Evolutionary conservation across 2,888 invertebrate genomes (phyloP), one percentile per base, ranked within the genome.

Genomic region (Pegoplata infirma): DNA sequence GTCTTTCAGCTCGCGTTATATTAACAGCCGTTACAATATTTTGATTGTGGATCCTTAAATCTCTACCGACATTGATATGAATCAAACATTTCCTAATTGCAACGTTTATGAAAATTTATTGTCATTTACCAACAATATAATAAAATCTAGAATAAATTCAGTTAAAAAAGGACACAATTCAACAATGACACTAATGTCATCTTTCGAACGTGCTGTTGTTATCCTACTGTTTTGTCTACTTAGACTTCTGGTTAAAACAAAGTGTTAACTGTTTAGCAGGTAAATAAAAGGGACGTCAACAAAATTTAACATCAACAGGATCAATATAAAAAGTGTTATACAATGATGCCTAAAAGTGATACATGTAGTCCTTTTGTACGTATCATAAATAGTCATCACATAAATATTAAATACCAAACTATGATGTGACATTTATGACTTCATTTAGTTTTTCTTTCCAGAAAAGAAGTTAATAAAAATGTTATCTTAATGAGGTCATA

Each of bases 311-410:
- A 69, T 32, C 44, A 21, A 61, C 36, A 19, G 32, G 14, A 44
- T n/a, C n/a, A 47, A 10, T 49, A 61, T 16, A 17, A 21, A 63
- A 58, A 23, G 44, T 53, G 40, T 61, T 47, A 46, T 21, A 7
- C 10, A 23, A 55, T 23, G 66, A 25, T 47, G 8, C 19, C 59
- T 12, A 44, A 17, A 28, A 23, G 1, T 80, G 81, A 80, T 78
- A 47, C 6, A 7, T 7, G 47, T 3, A 25, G n/a, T 12, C 8
- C 17, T 3, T 19, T 17, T 16, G 28, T 47, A 80, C 47, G 84
- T 86, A 86, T 86, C 86, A 86, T 83, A 84, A 86, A 83, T 75
- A 78, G 85, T 86, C 87, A 86, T 86, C 86, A 75, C 86, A 86
- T 86, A 86, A 86, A 86, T 86, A 86, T 82, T 82, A 81, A 79